phyloP scores from a whole-genome alignment of 2,113 vertebrate genomes.

The Polypterus bichir region DNA sequence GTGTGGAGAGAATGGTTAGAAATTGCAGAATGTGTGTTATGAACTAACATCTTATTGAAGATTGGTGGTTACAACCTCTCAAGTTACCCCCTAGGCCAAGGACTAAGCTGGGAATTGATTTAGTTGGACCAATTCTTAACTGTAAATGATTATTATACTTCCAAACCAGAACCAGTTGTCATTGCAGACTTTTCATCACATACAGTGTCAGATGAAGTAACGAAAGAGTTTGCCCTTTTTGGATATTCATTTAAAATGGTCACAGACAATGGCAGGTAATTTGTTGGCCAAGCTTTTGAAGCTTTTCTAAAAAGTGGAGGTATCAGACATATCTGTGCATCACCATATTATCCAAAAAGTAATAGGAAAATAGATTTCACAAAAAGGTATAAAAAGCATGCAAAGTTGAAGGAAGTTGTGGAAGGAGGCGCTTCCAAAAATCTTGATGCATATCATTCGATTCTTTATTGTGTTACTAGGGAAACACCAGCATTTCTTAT shows the following conservation, averaged over 20 bases:
- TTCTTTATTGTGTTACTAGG: conserved; percentile 3
- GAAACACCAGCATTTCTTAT: conserved; percentile 16
- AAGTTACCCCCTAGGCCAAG: conserved; percentile 13
- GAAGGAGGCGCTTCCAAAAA: too few relatives aligned
- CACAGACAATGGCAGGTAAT: conserved; percentile 6
- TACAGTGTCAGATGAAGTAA: background rate
- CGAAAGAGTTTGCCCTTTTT: conserved; percentile 1
- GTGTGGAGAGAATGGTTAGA: conserved; percentile 12
- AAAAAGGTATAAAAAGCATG: conserved; percentile 9
- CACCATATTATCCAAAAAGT: conserved; percentile 10
- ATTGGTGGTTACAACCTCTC: conserved; percentile 13
- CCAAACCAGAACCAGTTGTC: conserved; percentile 13
- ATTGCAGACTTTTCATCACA: conserved; percentile 9
- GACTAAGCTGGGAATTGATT: conserved; percentile 17
- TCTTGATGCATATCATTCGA: conserved; percentile 10
- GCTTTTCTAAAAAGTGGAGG: background rate
- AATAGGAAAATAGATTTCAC: conserved; percentile 13
- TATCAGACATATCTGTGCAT: conserved; percentile 12
- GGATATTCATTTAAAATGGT: background rate
- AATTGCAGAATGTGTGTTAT: conserved; percentile 9
- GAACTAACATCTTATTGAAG: conserved; percentile 10
- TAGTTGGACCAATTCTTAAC: conserved; percentile 16
- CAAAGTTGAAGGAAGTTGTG: conserved; percentile 7
- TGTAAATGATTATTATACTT: conserved; percentile 16
- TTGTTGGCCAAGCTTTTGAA: background rate